phyloP scores from a whole-genome alignment of 1,140 invertebrate species.

The Notospermus geniculatus region DNA sequence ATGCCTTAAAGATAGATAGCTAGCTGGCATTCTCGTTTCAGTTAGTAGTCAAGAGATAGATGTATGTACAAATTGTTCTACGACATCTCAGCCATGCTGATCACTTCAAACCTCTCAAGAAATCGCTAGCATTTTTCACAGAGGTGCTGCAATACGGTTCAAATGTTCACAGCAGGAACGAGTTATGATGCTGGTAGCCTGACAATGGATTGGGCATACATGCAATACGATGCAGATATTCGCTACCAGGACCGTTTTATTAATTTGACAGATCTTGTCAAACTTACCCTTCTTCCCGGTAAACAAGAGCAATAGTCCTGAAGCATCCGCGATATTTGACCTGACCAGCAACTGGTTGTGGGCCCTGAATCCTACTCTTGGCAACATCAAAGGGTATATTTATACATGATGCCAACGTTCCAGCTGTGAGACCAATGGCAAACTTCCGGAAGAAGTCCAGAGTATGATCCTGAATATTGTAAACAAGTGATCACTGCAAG shows the following conservation, averaged over 20 bases:
- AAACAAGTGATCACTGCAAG: not conserved
- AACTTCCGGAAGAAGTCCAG: slow-evolving; percentile 71
- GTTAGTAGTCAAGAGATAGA: too few species aligned
- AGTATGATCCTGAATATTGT: slow-evolving; percentile 62
- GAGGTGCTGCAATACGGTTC: too few species aligned
- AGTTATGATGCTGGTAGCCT: too few species aligned
- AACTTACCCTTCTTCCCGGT: slow-evolving; percentile 81
- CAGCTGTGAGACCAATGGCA: slow-evolving; percentile 78
- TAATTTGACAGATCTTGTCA: not conserved
- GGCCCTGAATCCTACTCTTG: slow-evolving; percentile 88
- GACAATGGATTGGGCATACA: too few species aligned
- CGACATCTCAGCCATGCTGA: too few species aligned
- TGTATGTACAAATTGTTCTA: too few species aligned
- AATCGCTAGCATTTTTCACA: too few species aligned
- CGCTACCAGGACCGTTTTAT: not conserved
- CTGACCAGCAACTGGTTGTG: slow-evolving; percentile 70
- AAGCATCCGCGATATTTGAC: slow-evolving; percentile 79
- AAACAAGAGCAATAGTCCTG: slow-evolving; percentile 71
- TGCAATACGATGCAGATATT: not conserved
- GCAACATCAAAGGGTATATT: slow-evolving; percentile 97
- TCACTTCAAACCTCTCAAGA: too few species aligned
- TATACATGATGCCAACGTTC: slow-evolving; percentile 76
- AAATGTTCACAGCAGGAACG: too few species aligned
- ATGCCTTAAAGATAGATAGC: too few species aligned
- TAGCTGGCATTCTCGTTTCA: too few species aligned